These are phyloP conservation scores for Meda fulgida DNA, from an alignment of 2,797 vertebrate genomes.

Conservation along the genomic window DNA sequence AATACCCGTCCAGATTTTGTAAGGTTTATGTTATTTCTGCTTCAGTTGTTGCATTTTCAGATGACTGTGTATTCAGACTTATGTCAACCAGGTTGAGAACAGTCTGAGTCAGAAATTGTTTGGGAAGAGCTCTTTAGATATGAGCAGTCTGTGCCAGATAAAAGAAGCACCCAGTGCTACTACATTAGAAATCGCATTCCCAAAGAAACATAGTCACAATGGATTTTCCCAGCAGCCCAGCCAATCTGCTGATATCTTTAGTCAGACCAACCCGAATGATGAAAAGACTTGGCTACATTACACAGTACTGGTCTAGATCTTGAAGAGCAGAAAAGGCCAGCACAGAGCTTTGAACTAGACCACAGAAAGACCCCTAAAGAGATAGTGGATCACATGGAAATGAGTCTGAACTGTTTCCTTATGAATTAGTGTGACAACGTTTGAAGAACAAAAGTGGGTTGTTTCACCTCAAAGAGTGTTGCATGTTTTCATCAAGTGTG, in stretches of 20 bases:
- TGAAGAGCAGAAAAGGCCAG: conserved; percentile 63
- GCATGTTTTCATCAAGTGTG: conserved; percentile 30
- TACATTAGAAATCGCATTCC: conserved; percentile 60
- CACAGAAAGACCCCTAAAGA: conserved; percentile 45
- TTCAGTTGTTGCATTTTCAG: background rate
- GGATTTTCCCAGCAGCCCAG: conserved; percentile 71
- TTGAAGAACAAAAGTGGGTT: conserved; percentile 26
- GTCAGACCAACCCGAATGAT: conserved; percentile 57
- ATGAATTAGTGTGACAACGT: conserved; percentile 1
- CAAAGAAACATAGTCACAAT: conserved; percentile 64
- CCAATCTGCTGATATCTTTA: conserved; percentile 63
- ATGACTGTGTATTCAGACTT: conserved; percentile 19
- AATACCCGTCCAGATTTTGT: background rate
- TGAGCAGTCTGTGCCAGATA: conserved; percentile 35
- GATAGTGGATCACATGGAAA: conserved; percentile 17
- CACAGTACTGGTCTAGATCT: conserved; percentile 65
- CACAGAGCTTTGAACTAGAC: conserved; percentile 21
- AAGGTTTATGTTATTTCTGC: conserved; percentile 8
- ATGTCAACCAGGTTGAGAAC: conserved; percentile 27
- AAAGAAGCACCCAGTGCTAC: conserved; percentile 46
- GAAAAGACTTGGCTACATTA: conserved; percentile 67
- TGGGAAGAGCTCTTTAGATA: conserved; percentile 21
- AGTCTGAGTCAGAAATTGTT: conserved; percentile 42
- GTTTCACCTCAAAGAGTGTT: conserved; percentile 28
- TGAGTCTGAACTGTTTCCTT: conserved; percentile 10